Conservation (phyloP, 2,797 vertebrate genomes). For the Valencia hispanica region DNA sequence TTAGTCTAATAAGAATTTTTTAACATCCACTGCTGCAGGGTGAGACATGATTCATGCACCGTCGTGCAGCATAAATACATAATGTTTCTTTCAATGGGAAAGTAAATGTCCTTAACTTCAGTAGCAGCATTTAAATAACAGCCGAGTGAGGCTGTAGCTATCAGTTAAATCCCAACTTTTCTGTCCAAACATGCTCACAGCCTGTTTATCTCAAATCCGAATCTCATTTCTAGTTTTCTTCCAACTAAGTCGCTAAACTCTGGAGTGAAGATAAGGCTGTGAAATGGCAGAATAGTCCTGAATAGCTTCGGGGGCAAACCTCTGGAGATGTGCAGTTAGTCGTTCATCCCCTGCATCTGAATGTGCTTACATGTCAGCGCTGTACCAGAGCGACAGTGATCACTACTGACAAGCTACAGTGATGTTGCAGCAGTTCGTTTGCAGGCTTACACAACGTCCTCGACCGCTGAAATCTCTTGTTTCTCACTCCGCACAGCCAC, state of each 20-base stretch:
- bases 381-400: conserved; percentile 66
- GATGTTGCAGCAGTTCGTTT: conserved; percentile 66
- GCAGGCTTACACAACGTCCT: conserved; percentile 60
- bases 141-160: background rate
- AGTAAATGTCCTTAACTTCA: conserved; percentile 23
- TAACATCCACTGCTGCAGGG: conserved; percentile 34
- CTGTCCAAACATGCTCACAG: background rate
- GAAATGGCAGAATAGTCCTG: conserved; percentile 52
- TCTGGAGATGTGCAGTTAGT: conserved; percentile 62
- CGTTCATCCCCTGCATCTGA: conserved; percentile 65
- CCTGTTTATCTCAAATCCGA: conserved; percentile 5
- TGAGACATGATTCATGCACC: conserved; percentile 37
- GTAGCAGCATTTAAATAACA: conserved; percentile 19
- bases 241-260: conserved; percentile 1
- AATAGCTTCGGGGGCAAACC: conserved; percentile 52
- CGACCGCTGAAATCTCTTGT: conserved; percentile 37
- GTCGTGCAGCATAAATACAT: conserved; percentile 38
- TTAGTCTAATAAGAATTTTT: conserved; percentile 44
- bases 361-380: conserved; percentile 69
- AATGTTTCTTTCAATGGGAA: conserved; percentile 24
- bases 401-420: conserved; percentile 73
- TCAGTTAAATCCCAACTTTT: conserved; percentile 16
- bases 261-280: conserved; percentile 26
- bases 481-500: conserved; percentile 53
- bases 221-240: conserved; percentile 34